Percentiles rank a stretch among this genome's conserved stretches.
Conservation (phyloP, 2,797 vertebrate genomes). For the Danio tinwini region DNA sequence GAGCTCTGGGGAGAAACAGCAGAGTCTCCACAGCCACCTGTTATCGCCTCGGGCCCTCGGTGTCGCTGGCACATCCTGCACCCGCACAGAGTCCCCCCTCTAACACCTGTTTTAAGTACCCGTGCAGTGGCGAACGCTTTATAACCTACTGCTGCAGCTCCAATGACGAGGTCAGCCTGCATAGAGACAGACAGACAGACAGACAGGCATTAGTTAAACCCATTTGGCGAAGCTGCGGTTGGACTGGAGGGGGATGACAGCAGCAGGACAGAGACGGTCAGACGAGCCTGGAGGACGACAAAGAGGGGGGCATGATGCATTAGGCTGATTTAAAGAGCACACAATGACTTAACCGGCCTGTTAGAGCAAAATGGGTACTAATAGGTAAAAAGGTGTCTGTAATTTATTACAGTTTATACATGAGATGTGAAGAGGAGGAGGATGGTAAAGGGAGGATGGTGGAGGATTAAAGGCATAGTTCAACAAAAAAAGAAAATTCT, state of each 20-base stretch:
- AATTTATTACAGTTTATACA: constrained; percentile 49
- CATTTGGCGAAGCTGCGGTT: constrained; percentile 32
- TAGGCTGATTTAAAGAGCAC: constrained; percentile 73
- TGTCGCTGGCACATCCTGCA: constrained; percentile 55
- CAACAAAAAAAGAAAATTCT: no score
- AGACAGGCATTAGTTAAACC: constrained; percentile 29
- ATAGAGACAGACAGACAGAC: not conserved
- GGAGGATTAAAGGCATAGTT: no score
- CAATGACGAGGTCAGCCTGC: not conserved
- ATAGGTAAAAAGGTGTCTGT: constrained; percentile 33
- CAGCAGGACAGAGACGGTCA: constrained; percentile 41
- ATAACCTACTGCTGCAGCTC: not conserved
- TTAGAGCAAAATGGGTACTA: constrained; percentile 58
- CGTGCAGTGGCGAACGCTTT: constrained; percentile 11
- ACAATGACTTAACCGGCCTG: constrained; percentile 59
- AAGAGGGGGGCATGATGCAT: constrained; percentile 66
- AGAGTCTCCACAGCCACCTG: constrained; percentile 69
- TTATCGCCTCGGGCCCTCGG: constrained; percentile 65
- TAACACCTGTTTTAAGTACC: constrained; percentile 46
- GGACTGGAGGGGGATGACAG: constrained; percentile 67
- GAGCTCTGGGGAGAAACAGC: constrained; percentile 65
- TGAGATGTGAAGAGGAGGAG: constrained; percentile 3
- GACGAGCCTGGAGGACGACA: constrained; percentile 54
- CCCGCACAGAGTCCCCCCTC: constrained; percentile 33
- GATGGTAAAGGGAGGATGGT: no score